A percentile compares a stretch with the other conserved stretches of the same genome.
Evolutionary conservation across 2,888 invertebrate genomes (phyloP).

Genomic region (Anorthoa munda): DNA sequence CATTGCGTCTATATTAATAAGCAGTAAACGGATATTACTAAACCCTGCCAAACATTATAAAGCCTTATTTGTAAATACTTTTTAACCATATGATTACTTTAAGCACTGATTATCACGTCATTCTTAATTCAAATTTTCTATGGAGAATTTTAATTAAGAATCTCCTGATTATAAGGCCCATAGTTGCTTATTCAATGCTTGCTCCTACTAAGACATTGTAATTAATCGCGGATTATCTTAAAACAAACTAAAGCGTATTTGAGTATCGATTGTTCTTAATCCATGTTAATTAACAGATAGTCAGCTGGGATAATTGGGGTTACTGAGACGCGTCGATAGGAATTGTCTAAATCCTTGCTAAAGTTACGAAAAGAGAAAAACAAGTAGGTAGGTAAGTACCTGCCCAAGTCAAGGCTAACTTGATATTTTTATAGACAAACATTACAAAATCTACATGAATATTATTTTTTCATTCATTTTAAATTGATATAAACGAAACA

Average conservation of each 20-base stretch:
- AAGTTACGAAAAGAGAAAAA: conserved; percentile 14
- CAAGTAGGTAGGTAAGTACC: neutral
- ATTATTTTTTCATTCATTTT: conserved; percentile 46
- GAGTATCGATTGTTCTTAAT: conserved; percentile 43
- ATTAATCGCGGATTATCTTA: conserved; percentile 37
- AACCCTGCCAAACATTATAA: neutral
- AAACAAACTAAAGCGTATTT: conserved; percentile 39
- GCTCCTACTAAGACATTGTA: conserved; percentile 36
- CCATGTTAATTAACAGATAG: conserved; percentile 49
- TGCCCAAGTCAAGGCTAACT: conserved; percentile 3
- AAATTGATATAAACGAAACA: conserved; percentile 71
- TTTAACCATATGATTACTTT: too few relatives aligned
- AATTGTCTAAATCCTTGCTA: conserved; percentile 21
- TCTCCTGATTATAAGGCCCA: too few relatives aligned
- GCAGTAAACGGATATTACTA: neutral
- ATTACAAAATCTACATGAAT: conserved; percentile 9
- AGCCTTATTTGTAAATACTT: too few relatives aligned
- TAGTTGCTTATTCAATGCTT: conserved; percentile 62
- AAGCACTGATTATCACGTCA: too few relatives aligned
- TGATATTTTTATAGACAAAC: conserved; percentile 5
- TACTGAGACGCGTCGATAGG: conserved; percentile 18
- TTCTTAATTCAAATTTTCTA: too few relatives aligned
- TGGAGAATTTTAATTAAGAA: too few relatives aligned
- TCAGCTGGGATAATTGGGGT: conserved; percentile 32
- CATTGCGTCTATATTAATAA: conserved; percentile 12